A percentile compares a stretch with the other conserved stretches of the same genome.
Conservation (phyloP, 1,140 invertebrate species). For the Bombus pascuorum region DNA sequence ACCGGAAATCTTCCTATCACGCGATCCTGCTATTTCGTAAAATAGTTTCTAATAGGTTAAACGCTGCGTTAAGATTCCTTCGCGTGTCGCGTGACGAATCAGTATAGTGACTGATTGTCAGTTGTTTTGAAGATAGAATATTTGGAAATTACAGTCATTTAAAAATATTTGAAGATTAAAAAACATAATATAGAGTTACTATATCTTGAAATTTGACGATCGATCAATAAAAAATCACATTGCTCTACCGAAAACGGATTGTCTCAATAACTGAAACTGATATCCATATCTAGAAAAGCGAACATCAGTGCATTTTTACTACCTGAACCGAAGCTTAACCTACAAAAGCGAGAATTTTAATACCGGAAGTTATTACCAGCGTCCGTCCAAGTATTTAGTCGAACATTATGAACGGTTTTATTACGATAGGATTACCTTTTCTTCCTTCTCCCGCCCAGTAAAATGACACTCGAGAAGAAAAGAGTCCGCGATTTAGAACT, state of each 20-base stretch:
- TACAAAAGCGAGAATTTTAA: constrained; percentile 22
- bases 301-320: constrained; percentile 9
- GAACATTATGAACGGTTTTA: constrained; percentile 44
- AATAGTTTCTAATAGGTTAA: background rate
- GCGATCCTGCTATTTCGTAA: background rate
- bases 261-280: background rate
- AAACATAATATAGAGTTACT: no score
- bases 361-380: constrained; percentile 21
- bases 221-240: no score
- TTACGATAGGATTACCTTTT: constrained; percentile 32
- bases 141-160: no score
- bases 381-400: constrained; percentile 27
- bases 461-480: constrained; percentile 40
- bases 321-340: constrained; percentile 3
- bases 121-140: no score
- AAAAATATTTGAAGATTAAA: no score
- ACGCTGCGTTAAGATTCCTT: no score
- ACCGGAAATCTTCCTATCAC: background rate
- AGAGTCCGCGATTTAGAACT: constrained; percentile 40
- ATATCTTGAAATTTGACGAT: no score
- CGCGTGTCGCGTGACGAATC: no score
- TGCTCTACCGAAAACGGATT: no score
- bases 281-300: background rate
- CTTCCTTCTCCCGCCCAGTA: background rate
- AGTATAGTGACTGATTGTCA: no score